phyloP scores from a whole-genome alignment of 2,113 vertebrate genomes.

The Grammomys surdaster region DNA sequence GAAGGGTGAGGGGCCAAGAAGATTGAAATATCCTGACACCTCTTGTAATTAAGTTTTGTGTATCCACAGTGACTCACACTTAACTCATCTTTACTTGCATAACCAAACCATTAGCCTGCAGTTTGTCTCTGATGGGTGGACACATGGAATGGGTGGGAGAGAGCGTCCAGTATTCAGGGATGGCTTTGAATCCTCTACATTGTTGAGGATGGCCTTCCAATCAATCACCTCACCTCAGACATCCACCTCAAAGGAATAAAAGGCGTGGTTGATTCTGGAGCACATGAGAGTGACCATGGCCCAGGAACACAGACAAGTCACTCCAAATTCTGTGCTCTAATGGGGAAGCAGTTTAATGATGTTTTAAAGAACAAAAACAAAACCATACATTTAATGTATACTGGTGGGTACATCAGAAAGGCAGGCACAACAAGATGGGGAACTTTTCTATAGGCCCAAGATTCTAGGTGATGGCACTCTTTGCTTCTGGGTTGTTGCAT shows the following conservation, averaged over 20 bases:
- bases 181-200: not conserved
- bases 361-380: not conserved
- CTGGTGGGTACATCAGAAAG: not conserved
- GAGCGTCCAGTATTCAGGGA: not conserved
- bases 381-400: not conserved
- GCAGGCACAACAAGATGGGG: not conserved
- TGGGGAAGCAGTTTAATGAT: too few relatives aligned
- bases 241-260: not conserved
- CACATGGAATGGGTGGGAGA: not conserved
- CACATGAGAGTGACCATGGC: not conserved
- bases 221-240: not conserved
- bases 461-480: not conserved
- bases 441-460: not conserved
- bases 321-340: not conserved
- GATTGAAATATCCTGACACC: slow-evolving; percentile 20
- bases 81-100: not conserved
- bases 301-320: not conserved
- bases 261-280: not conserved
- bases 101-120: not conserved
- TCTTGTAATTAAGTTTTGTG: slow-evolving; percentile 11
- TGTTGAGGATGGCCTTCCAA: not conserved
- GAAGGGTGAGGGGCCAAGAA: not conserved
- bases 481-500: not conserved
- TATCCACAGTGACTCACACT: not conserved
- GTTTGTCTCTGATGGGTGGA: slow-evolving; percentile 30